Conservation (phyloP, 1,140 invertebrate species). For the Drosophila lacertosa region DNA sequence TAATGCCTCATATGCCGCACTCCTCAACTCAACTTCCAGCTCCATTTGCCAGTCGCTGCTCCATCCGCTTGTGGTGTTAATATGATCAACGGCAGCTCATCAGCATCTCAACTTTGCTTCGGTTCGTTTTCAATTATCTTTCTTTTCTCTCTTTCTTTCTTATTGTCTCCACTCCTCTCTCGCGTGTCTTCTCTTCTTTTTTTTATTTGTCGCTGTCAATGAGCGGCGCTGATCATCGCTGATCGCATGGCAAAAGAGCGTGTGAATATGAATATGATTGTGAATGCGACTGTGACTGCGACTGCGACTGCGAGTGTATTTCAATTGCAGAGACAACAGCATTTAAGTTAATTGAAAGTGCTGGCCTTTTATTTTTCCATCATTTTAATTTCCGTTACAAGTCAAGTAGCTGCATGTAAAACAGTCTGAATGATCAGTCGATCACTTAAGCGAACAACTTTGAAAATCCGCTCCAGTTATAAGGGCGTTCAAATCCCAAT, state of each 20-base stretch:
- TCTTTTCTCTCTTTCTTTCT: constrained; percentile 12
- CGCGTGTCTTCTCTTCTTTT: neutral
- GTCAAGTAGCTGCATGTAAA: constrained; percentile 39
- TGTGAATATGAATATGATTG: constrained; percentile 67
- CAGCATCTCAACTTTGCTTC: constrained; percentile 67
- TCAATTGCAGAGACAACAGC: constrained; percentile 52
- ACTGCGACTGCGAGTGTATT: constrained; percentile 17
- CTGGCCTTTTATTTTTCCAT: constrained; percentile 47
- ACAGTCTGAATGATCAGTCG: constrained; percentile 34
- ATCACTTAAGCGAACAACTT: constrained; percentile 15
- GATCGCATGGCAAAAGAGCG: constrained; percentile 78
- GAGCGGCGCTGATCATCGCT: constrained; percentile 38
- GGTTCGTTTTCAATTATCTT: constrained; percentile 53
- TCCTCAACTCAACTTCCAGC: constrained; percentile 15
- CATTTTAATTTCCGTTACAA: constrained; percentile 55
- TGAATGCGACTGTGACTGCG: constrained; percentile 20
- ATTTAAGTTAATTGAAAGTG: constrained; percentile 77
- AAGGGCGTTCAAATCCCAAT: neutral
- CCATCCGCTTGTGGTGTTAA: constrained; percentile 61
- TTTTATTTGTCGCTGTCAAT: constrained; percentile 48
- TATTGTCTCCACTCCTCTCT: constrained; percentile 4
- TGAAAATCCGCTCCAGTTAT: constrained; percentile 5
- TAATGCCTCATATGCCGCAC: constrained; percentile 51
- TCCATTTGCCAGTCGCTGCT: constrained; percentile 13
- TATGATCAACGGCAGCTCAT: constrained; percentile 79